A percentile compares a stretch with the other conserved stretches of the same genome.
These are phyloP conservation scores for Hirundo rustica DNA, from an alignment of 2,797 vertebrate species.

Conservation along the genomic window DNA sequence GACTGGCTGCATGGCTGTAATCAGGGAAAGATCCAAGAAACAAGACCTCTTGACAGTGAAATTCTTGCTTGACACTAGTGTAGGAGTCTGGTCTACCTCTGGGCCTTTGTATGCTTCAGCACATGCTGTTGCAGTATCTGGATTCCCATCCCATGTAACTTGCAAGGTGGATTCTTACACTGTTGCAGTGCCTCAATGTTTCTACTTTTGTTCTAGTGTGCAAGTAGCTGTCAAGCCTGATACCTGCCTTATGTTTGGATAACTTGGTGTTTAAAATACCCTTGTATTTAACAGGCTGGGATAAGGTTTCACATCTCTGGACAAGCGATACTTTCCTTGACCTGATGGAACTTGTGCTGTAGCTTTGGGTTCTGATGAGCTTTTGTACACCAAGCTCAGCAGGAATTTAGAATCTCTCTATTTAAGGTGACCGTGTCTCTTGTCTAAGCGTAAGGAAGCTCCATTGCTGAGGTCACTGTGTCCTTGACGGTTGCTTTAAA, in stretches of 20 bases:
- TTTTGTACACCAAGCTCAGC: neutral
- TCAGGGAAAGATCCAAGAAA: neutral
- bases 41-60: neutral
- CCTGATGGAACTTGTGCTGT: neutral
- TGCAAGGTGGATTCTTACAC: neutral
- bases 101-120: neutral
- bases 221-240: neutral
- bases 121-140: neutral
- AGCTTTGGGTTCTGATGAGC: neutral
- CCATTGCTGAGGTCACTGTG: neutral
- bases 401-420: neutral
- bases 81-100: neutral
- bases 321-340: neutral
- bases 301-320: neutral
- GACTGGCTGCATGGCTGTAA: neutral
- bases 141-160: neutral
- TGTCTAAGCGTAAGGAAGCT: neutral
- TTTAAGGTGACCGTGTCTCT: neutral
- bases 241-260: neutral
- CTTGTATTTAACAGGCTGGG: neutral
- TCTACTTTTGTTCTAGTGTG: neutral
- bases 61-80: neutral
- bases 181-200: neutral
- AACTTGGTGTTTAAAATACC: neutral
- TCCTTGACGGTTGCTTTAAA: constrained; percentile 5